Evolutionary conservation across 2,888 invertebrate species (phyloP).

Genomic region (Ethmia dodecea): DNA sequence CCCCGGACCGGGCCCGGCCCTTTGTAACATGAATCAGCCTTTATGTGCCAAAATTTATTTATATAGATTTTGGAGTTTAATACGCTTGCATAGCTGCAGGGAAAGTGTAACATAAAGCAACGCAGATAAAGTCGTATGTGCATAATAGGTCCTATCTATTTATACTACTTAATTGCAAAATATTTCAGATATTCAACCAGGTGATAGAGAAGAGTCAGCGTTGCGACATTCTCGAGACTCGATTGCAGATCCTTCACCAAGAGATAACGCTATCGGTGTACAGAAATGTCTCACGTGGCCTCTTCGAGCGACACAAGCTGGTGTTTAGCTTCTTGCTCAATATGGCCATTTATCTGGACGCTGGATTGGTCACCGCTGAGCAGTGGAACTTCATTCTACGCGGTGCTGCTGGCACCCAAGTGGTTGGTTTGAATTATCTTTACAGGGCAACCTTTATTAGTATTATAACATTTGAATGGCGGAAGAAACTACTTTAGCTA

Average conservation of each 20-base stretch:
- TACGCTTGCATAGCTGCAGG: no score
- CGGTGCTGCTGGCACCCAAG: constrained; percentile 80
- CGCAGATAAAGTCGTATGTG: no score
- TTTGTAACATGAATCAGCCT: no score
- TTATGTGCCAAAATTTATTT: no score
- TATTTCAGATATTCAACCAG: constrained; percentile 84
- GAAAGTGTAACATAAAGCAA: no score
- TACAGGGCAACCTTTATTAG: background rate
- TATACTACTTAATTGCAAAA: no score
- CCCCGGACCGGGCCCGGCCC: no score
- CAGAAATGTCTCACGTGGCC: constrained; percentile 91
- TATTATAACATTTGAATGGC: no score
- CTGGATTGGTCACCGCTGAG: constrained; percentile 71
- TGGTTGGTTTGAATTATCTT: constrained; percentile 36
- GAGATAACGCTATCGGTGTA: constrained; percentile 91
- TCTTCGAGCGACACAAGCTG: constrained; percentile 94
- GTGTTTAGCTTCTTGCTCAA: constrained; percentile 92
- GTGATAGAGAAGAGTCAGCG: constrained; percentile 88
- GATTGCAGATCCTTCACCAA: constrained; percentile 83
- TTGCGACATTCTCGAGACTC: constrained; percentile 78
- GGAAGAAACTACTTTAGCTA: no score
- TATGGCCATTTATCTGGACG: constrained; percentile 83
- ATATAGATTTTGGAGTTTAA: no score
- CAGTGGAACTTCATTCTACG: constrained; percentile 90
- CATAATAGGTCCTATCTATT: no score